Conservation (phyloP, 2,888 invertebrate genomes). For the Cataglyphis cursor region DNA sequence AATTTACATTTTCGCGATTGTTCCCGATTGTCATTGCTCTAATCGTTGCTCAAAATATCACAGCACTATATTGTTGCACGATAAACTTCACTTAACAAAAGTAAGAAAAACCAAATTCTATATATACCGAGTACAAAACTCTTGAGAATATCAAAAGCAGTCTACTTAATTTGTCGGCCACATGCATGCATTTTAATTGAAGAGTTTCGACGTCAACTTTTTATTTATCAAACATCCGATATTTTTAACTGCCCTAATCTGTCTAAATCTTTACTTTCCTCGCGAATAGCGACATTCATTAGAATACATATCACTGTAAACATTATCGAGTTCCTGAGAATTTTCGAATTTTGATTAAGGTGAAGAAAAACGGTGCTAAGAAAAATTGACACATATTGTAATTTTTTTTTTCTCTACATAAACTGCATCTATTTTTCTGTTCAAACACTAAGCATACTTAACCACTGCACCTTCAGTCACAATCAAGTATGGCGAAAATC, state of each 20-base stretch:
- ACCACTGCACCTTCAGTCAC: constrained; percentile 85
- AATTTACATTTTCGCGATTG: constrained; percentile 18
- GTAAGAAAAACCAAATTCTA: constrained; percentile 20
- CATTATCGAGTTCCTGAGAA: constrained; percentile 13
- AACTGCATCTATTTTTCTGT: constrained; percentile 84
- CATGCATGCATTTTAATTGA: constrained; percentile 51
- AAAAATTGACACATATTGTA: constrained; percentile 82
- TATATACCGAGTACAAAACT: constrained; percentile 42
- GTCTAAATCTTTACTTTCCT: constrained; percentile 2
- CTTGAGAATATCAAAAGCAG: constrained; percentile 28
- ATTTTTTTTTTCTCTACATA: constrained; percentile 82
- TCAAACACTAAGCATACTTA: constrained; percentile 85
- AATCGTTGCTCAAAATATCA: constrained; percentile 39
- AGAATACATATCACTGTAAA: constrained; percentile 45
- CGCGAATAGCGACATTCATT: not conserved
- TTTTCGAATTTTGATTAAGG: constrained; percentile 65
- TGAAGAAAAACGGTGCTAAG: constrained; percentile 68
- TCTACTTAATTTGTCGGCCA: constrained; percentile 32
- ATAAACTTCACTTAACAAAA: constrained; percentile 68
- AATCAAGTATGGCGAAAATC: constrained; percentile 74
- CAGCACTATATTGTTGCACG: constrained; percentile 70
- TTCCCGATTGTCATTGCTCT: constrained; percentile 31
- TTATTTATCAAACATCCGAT: not conserved
- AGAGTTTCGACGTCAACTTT: not conserved
- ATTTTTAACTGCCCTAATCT: constrained; percentile 19